Percentiles rank a stretch among this genome's conserved stretches.
phyloP scores from a whole-genome alignment of 2,797 vertebrate species.

The Babyrousa celebensis region DNA sequence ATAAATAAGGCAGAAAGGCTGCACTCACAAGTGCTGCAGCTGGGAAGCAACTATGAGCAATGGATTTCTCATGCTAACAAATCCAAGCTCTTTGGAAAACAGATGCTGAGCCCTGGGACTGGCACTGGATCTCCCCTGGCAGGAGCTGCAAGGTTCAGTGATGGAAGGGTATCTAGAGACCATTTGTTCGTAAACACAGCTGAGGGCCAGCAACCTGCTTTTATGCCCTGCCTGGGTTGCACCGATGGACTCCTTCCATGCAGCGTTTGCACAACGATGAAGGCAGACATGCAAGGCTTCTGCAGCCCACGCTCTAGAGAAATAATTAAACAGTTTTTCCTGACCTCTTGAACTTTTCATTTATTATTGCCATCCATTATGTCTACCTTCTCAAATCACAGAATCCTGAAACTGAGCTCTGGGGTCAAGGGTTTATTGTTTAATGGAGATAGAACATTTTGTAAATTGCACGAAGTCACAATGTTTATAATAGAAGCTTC shows the following conservation, averaged over 20 bases:
- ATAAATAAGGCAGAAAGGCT: constrained; percentile 88
- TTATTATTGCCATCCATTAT: constrained; percentile 92
- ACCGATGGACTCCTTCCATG: constrained; percentile 79
- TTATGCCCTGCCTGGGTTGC: constrained; percentile 76
- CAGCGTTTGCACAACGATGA: constrained; percentile 84
- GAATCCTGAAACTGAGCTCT: constrained; percentile 91
- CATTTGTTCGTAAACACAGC: constrained; percentile 91
- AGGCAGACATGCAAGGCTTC: constrained; percentile 86
- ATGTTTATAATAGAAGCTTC: constrained; percentile 94
- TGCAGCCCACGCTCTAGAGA: constrained; percentile 91
- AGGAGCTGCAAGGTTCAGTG: constrained; percentile 86
- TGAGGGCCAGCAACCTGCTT: constrained; percentile 91
- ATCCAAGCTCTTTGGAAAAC: constrained; percentile 91
- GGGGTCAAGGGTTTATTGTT: constrained; percentile 94
- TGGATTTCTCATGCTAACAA: constrained; percentile 91
- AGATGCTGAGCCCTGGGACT: constrained; percentile 91
- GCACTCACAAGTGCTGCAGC: constrained; percentile 87
- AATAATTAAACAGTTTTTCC: constrained; percentile 94
- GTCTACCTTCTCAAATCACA: constrained; percentile 92
- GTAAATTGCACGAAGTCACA: constrained; percentile 94
- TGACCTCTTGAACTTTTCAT: constrained; percentile 92
- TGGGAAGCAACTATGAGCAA: constrained; percentile 90
- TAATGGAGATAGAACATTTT: constrained; percentile 95
- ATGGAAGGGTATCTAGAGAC: constrained; percentile 90
- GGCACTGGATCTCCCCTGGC: constrained; percentile 90